phyloP scores from a whole-genome alignment of 2,888 invertebrate genomes.

The Drosophila putrida region DNA sequence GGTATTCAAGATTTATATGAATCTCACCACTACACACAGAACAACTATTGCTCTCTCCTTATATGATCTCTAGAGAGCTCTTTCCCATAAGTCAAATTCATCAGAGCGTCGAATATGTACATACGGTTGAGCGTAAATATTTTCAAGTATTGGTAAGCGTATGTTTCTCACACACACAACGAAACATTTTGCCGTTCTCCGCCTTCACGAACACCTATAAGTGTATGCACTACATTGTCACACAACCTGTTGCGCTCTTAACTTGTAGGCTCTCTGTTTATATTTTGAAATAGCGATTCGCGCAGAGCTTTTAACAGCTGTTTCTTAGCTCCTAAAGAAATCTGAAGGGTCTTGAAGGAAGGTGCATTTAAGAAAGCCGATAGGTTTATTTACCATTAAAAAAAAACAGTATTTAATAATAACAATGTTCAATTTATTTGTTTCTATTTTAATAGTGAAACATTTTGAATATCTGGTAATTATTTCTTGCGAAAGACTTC shows the following conservation, averaged over 20 bases:
- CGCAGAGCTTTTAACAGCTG: constrained; percentile 12
- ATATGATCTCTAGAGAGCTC: background rate
- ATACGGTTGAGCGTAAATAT: background rate
- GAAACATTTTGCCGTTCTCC: constrained; percentile 1
- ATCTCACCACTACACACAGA: constrained; percentile 13
- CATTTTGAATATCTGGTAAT: background rate
- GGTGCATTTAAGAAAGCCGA: too few species aligned
- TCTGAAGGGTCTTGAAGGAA: too few species aligned
- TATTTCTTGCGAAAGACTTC: constrained; percentile 83
- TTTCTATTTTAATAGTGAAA: background rate
- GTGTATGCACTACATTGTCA: background rate
- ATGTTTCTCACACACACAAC: constrained; percentile 11
- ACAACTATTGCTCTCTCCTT: constrained; percentile 8
- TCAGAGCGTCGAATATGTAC: too few species aligned
- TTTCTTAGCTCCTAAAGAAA: background rate
- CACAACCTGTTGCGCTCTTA: constrained; percentile 1
- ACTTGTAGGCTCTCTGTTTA: constrained; percentile 13
- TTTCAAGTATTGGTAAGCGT: background rate
- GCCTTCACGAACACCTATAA: background rate
- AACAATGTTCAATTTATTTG: background rate
- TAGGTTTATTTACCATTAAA: too few species aligned
- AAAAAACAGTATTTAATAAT: too few species aligned
- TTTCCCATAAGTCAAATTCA: background rate
- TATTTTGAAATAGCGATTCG: constrained; percentile 4
- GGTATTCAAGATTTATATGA: constrained; percentile 9